Percentiles rank a stretch among this genome's conserved stretches.
Conservation (phyloP, 2,888 invertebrate species). For the Aquatica leii region DNA sequence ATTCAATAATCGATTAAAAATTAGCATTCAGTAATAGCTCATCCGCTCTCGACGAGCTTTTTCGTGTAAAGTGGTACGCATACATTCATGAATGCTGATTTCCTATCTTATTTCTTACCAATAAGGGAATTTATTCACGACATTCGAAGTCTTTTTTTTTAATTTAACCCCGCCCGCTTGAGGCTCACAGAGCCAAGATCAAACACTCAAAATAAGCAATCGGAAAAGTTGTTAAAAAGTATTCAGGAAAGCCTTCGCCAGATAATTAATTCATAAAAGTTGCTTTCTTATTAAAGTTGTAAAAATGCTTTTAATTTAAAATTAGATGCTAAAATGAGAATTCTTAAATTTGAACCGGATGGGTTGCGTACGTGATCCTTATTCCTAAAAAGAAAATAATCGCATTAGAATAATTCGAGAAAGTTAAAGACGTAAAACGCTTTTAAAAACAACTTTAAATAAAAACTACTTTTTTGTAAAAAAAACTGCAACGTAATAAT, state of each 20-base stretch:
- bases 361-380: conserved; percentile 30
- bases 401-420: conserved; percentile 15
- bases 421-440: not conserved
- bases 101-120: conserved; percentile 41
- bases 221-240: conserved; percentile 25
- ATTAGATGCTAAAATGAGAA: conserved; percentile 28
- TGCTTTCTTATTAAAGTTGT: conserved; percentile 40
- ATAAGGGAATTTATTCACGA: conserved; percentile 45
- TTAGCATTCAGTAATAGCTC: conserved; percentile 48
- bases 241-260: conserved; percentile 22
- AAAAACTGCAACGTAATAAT: conserved; percentile 10
- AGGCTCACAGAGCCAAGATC: conserved; percentile 26
- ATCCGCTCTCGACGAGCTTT: conserved; percentile 41
- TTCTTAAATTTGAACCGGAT: conserved; percentile 33
- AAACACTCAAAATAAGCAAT: conserved; percentile 32
- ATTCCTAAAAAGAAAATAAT: conserved; percentile 25
- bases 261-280: conserved; percentile 39
- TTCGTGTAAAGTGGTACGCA: conserved; percentile 43
- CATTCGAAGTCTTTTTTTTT: conserved; percentile 34
- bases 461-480: not conserved
- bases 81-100: conserved; percentile 45
- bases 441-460: not conserved
- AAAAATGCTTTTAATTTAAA: conserved; percentile 35
- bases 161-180: conserved; percentile 28
- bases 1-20: conserved; percentile 47